A percentile compares a stretch with the other conserved stretches of the same genome.
Conservation (phyloP, 2,113 vertebrate genomes). For the Ploceus nigricollis region DNA sequence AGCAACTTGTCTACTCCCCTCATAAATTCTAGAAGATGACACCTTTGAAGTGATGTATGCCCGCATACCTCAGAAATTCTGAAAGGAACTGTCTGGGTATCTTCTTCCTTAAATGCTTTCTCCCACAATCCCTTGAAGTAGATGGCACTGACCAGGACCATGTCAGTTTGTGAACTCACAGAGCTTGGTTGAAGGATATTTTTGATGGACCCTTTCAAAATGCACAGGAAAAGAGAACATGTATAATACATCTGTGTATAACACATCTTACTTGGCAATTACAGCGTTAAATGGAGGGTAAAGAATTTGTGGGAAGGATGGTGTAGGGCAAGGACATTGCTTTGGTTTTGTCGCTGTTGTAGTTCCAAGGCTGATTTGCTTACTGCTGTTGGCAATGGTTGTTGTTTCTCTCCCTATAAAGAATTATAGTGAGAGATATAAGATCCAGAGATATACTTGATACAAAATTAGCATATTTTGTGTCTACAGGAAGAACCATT, state of each 20-base stretch:
- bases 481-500: background rate
- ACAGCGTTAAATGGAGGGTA: background rate
- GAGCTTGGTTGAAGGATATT: conserved; percentile 73
- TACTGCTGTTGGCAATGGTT: background rate
- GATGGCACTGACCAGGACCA: conserved; percentile 72
- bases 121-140: conserved; percentile 39
- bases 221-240: background rate
- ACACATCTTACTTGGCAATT: background rate
- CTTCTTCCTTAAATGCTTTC: conserved; percentile 41
- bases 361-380: background rate
- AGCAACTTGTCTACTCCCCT: background rate
- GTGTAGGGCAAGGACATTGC: background rate
- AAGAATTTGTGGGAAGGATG: background rate
- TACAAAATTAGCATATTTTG: background rate
- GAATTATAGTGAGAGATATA: background rate
- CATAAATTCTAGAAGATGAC: background rate
- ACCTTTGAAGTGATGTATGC: background rate
- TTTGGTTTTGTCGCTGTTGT: background rate
- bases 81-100: conserved; percentile 27
- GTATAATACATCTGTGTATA: background rate
- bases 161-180: conserved; percentile 65
- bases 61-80: conserved; percentile 21
- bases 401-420: background rate
- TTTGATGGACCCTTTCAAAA: conserved; percentile 80
- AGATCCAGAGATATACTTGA: background rate